Evolutionary conservation across 2,888 invertebrate genomes (phyloP), one percentile per base, ranked within the genome.

Genomic region (Petrophora chlorosata): DNA sequence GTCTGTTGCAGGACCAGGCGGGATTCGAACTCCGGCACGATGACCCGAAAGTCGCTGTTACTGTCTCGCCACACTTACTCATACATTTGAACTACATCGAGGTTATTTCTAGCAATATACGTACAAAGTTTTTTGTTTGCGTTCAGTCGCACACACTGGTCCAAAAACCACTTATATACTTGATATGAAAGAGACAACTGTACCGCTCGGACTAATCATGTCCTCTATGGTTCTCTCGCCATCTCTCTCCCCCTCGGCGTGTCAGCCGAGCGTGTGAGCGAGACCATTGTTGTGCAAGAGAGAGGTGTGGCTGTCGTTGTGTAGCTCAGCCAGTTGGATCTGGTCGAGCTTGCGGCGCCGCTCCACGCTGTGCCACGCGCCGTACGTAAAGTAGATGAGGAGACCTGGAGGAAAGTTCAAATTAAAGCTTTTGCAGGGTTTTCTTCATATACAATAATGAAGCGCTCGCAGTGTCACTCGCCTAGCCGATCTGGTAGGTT

Each of bases 321-420:
- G 87, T 1, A 84, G 61, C 10, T 79, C 85, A 0, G 79, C 77
- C 43, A 84, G 60, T 3, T 73, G 80, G 1, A 84, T 66, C 0
- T 67, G 43, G 46, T 81, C 85, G 4, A 63, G 14, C 34, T 64
- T 65, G 9, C 81, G 81, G 0, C 82, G 79, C 3, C 92, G 79
- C 63, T 92, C 92, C 0, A 81, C 81, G 61, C 95, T 95, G 78
- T 95, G 91, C 91, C 94, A 93, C 26, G 94, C 91, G 40, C 95
- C 95, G 76, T 96, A 95, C 5, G 91, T 85, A 56, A 94, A 92
- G 82, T 96, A 96, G 66, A 95, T 94, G 5, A 93, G 55, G 2
- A 95, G 85, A 59, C 95, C 95, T 94, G 81, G 58, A 78, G 10
- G 3, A 5, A 22, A 53, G 15, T 13, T 12, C 7, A 30, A 14